Conservation (phyloP, 2,797 vertebrate genomes). For the Euphonia xanthogaster region DNA sequence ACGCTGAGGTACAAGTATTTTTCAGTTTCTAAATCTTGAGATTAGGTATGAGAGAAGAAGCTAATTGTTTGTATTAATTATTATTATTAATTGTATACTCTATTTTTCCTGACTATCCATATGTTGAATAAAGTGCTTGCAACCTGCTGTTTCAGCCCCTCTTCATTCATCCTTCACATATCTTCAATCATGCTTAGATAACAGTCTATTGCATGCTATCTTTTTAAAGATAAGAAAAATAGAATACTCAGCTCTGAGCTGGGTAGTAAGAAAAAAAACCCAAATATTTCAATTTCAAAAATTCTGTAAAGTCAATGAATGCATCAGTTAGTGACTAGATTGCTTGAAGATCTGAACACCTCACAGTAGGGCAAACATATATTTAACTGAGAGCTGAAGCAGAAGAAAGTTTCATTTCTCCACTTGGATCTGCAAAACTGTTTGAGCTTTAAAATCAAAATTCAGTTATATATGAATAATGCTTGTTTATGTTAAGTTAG, state of each 20-base stretch:
- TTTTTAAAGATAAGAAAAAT: background rate
- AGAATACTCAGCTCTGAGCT: background rate
- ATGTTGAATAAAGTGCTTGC: background rate
- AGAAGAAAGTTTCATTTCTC: background rate
- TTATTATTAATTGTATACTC: background rate
- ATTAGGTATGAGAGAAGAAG: background rate
- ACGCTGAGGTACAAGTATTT: background rate
- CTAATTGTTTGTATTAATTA: background rate
- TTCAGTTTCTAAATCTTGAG: background rate
- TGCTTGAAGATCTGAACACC: background rate
- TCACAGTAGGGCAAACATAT: background rate
- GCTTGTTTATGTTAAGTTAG: background rate
- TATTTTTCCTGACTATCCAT: background rate
- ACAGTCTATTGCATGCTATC: background rate
- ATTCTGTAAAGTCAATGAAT: background rate
- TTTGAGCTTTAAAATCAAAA: constrained; percentile 11
- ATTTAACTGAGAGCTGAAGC: background rate
- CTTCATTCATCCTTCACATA: background rate
- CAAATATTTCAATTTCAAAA: background rate
- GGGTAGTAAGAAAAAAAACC: background rate
- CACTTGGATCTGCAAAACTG: background rate
- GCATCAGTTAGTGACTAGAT: background rate
- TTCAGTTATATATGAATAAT: background rate
- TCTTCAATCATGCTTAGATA: background rate
- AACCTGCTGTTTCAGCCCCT: background rate